These are phyloP conservation scores for Keiferia lycopersicella DNA, from an alignment of 2,888 invertebrate species.

Conservation along the genomic window DNA sequence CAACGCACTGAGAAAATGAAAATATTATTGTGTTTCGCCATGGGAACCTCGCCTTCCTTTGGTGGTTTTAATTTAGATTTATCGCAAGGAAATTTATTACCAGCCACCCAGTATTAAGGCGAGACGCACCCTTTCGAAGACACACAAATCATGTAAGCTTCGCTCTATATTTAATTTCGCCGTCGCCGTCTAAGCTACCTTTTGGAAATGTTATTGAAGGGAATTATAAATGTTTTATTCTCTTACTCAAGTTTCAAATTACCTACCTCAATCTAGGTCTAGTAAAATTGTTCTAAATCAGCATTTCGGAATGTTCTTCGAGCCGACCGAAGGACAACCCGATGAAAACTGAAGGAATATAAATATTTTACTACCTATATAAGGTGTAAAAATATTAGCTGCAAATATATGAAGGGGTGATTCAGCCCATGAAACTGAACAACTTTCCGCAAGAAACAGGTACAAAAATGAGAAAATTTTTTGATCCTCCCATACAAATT, in stretches of 20 bases:
- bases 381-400: too few species aligned
- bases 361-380: too few species aligned
- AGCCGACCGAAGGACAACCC: too few species aligned
- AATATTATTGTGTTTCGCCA: constrained; percentile 27
- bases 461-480: too few species aligned
- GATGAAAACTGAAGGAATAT: too few species aligned
- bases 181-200: neutral
- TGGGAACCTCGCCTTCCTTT: neutral
- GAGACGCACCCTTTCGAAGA: constrained; percentile 11
- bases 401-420: too few species aligned
- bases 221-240: neutral
- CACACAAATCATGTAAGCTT: constrained; percentile 10
- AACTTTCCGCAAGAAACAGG: too few species aligned
- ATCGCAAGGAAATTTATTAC: constrained; percentile 4
- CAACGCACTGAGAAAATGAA: constrained; percentile 27
- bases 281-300: neutral
- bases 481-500: too few species aligned
- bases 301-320: neutral
- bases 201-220: neutral
- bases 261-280: neutral
- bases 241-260: too few species aligned
- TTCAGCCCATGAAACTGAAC: too few species aligned
- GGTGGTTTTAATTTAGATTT: constrained; percentile 11
- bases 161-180: neutral
- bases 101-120: constrained; percentile 1